Evolutionary conservation across 2,797 vertebrate genomes (phyloP).

Genomic region (Holocentrus rufus): DNA sequence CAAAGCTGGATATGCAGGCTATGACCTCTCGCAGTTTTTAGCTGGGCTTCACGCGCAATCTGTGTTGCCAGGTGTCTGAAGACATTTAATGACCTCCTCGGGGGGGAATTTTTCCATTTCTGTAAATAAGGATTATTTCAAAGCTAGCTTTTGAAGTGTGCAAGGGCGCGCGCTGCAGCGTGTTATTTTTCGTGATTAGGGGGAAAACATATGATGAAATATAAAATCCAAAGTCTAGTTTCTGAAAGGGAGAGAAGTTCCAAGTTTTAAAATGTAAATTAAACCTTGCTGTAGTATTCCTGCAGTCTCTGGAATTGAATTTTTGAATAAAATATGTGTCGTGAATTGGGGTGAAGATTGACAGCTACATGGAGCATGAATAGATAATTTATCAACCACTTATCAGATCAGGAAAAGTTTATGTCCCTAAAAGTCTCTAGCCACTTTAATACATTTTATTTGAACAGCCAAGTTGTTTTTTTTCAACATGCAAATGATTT

Average conservation of each 20-base stretch:
- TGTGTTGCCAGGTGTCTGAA: conserved; percentile 20
- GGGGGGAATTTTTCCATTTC: neutral
- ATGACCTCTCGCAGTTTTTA: neutral
- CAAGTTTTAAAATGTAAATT: neutral
- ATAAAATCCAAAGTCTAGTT: neutral
- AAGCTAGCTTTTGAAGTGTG: conserved; percentile 11
- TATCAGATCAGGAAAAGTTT: too few species aligned
- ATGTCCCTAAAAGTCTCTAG: neutral
- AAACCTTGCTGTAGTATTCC: neutral
- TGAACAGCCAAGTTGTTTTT: neutral
- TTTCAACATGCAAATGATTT: neutral
- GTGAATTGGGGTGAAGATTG: too few species aligned
- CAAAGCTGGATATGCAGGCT: neutral
- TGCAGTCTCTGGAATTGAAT: neutral
- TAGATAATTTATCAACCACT: too few species aligned
- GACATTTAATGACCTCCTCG: neutral
- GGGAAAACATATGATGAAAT: neutral
- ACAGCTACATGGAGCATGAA: too few species aligned
- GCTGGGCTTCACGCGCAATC: conserved; percentile 8
- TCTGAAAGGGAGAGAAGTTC: neutral
- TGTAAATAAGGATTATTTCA: conserved; percentile 10
- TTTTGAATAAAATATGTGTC: too few species aligned
- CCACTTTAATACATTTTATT: neutral
- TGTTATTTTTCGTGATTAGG: neutral
- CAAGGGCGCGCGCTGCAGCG: neutral